phyloP scores from a whole-genome alignment of 2,888 invertebrate species.

The Epinotia nisella region DNA sequence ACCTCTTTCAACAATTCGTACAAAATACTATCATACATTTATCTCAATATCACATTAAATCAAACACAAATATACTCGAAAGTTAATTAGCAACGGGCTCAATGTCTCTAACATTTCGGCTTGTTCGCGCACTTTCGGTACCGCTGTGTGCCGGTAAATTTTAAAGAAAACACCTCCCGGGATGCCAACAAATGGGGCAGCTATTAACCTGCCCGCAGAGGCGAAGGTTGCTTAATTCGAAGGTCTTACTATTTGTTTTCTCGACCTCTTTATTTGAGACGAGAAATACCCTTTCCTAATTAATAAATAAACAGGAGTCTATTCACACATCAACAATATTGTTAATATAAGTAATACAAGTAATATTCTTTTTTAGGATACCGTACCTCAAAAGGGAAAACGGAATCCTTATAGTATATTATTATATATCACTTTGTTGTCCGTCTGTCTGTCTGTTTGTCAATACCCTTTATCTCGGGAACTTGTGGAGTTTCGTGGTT shows the following conservation, averaged over 20 bases:
- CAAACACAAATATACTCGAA: constrained; percentile 17
- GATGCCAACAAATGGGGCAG: constrained; percentile 54
- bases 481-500: too few species aligned
- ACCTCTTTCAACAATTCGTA: neutral
- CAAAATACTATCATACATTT: neutral
- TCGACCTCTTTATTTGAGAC: constrained; percentile 1
- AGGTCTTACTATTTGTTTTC: constrained; percentile 31
- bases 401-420: too few species aligned
- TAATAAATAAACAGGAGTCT: neutral
- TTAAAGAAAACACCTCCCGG: constrained; percentile 52
- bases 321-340: too few species aligned
- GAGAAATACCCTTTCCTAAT: neutral
- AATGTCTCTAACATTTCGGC: constrained; percentile 41
- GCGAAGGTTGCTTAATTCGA: constrained; percentile 48
- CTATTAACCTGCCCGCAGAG: constrained; percentile 51
- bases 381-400: too few species aligned
- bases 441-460: too few species aligned
- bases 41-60: neutral
- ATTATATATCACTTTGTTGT: too few species aligned
- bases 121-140: constrained; percentile 49
- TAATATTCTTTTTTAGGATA: too few species aligned
- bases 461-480: too few species aligned
- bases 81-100: constrained; percentile 35
- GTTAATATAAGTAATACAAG: too few species aligned
- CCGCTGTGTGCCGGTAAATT: constrained; percentile 49